Conservation (phyloP, 2,888 invertebrate genomes). For the Melanchra persicariae region DNA sequence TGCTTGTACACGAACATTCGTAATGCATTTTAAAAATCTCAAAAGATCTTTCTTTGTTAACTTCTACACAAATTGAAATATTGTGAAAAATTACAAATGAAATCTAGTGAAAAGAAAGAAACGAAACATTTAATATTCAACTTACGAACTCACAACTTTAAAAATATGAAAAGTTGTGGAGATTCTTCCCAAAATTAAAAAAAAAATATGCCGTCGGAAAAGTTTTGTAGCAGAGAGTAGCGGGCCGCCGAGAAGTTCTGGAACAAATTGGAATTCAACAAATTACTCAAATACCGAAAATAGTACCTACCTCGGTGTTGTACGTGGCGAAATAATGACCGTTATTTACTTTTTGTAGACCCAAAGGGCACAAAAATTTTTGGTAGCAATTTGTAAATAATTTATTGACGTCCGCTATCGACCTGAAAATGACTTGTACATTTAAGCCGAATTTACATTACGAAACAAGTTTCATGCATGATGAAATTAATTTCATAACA, state of each 20-base stretch:
- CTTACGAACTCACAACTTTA: slow-evolving; percentile 66
- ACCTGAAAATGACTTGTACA: neutral
- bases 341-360: slow-evolving; percentile 7
- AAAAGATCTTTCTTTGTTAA: slow-evolving; percentile 17
- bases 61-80: slow-evolving; percentile 26
- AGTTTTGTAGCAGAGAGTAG: slow-evolving; percentile 65
- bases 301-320: slow-evolving; percentile 36
- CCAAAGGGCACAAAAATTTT: neutral
- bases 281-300: slow-evolving; percentile 64
- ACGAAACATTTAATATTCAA: slow-evolving; percentile 76
- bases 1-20: slow-evolving; percentile 9
- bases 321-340: slow-evolving; percentile 2
- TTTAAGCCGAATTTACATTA: no score
- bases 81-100: slow-evolving; percentile 53
- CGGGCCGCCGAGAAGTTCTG: slow-evolving; percentile 52
- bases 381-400: neutral
- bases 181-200: slow-evolving; percentile 70
- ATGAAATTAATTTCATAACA: no score
- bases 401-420: neutral
- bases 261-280: slow-evolving; percentile 66
- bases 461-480: no score
- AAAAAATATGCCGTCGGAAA: slow-evolving; percentile 67
- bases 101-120: slow-evolving; percentile 54
- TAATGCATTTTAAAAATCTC: slow-evolving; percentile 16
- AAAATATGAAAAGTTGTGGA: slow-evolving; percentile 70